These are phyloP conservation scores for Solenopsis fugax DNA, from an alignment of 1,140 invertebrate species.

Conservation along the genomic window DNA sequence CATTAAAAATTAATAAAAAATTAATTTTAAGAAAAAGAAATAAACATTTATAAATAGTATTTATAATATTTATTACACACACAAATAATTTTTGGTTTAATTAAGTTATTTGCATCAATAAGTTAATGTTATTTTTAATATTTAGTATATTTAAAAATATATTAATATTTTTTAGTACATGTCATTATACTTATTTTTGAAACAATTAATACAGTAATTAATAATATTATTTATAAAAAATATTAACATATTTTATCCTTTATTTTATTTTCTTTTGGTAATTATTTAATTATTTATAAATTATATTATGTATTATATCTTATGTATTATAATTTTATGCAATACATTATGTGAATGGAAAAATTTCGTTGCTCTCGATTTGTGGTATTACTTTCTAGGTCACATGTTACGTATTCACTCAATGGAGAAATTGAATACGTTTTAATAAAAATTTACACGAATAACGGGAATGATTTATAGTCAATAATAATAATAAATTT, in stretches of 20 bases:
- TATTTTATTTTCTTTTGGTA: too few species aligned
- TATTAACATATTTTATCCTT: too few species aligned
- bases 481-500: neutral
- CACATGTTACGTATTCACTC: neutral
- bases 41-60: neutral
- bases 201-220: neutral
- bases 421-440: neutral
- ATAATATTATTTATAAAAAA: neutral
- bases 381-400: neutral
- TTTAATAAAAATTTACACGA: too few species aligned
- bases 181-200: neutral
- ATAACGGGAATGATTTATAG: too few species aligned
- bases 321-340: too few species aligned
- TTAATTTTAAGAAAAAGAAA: too few species aligned
- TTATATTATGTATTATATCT: too few species aligned
- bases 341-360: too few species aligned
- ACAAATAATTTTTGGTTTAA: neutral
- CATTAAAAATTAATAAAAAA: neutral
- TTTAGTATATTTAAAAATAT: neutral
- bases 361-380: neutral
- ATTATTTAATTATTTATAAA: too few species aligned
- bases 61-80: neutral
- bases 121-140: neutral
- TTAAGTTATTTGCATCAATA: neutral
- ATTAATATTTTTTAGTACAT: neutral